Percentiles rank a stretch among this genome's conserved stretches.
Conservation (phyloP, 2,797 vertebrate species). For the Poecilia picta region DNA sequence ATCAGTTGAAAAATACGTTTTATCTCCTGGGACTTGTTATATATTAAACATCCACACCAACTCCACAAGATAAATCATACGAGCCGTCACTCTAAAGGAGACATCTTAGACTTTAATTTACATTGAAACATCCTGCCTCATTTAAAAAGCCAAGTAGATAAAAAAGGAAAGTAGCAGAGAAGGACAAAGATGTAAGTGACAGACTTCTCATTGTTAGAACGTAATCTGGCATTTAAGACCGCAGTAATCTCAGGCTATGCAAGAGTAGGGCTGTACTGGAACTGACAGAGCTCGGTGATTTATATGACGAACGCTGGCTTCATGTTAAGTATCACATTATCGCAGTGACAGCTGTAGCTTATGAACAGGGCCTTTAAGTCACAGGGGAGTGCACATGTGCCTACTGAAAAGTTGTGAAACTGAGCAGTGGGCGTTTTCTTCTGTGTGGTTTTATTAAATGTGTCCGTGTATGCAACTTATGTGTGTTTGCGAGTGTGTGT, state of each 20-base stretch:
- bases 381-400: constrained; percentile 31
- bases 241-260: constrained; percentile 36
- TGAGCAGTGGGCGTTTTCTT: constrained; percentile 25
- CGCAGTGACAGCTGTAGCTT: constrained; percentile 58
- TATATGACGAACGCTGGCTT: constrained; percentile 53
- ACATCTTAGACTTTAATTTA: constrained; percentile 7
- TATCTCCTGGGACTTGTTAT: constrained; percentile 5
- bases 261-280: constrained; percentile 43
- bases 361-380: constrained; percentile 27
- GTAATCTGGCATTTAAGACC: constrained; percentile 47
- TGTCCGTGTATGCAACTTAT: constrained; percentile 18
- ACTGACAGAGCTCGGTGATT: constrained; percentile 57
- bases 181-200: constrained; percentile 9
- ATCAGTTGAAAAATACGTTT: neutral
- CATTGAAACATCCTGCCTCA: constrained; percentile 3
- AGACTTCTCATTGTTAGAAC: constrained; percentile 30
- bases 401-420: constrained; percentile 32
- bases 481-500: constrained; percentile 11
- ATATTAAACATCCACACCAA: constrained; percentile 9
- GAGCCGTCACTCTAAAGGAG: constrained; percentile 3
- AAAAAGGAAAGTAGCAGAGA: constrained; percentile 3
- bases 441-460: constrained; percentile 17
- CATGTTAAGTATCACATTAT: constrained; percentile 65
- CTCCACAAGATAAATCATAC: constrained; percentile 13
- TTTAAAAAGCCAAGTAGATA: constrained; percentile 20